Evolutionary conservation across 1,140 invertebrate genomes (phyloP).

Genomic region (Druon quercuslanigerum): DNA sequence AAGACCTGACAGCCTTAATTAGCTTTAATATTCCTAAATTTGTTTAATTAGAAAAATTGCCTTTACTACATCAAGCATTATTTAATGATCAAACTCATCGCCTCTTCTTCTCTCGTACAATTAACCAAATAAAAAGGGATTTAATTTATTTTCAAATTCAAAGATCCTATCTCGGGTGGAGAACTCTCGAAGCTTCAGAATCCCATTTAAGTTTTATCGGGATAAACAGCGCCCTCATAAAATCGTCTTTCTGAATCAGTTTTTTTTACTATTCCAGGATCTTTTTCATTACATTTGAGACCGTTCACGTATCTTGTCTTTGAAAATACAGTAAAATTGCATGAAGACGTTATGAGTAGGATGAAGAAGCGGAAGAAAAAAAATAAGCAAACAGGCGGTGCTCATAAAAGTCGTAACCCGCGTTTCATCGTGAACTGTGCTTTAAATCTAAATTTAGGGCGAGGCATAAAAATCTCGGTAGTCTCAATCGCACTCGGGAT

Average conservation of each 20-base stretch:
- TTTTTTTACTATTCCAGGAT: not conserved
- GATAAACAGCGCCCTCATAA: too few relatives aligned
- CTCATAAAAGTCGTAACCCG: slow-evolving; percentile 26
- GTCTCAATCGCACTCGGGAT: slow-evolving; percentile 31
- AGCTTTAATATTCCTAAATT: slow-evolving; percentile 25
- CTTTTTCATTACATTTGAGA: not conserved
- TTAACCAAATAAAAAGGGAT: too few relatives aligned
- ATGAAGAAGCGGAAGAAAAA: slow-evolving; percentile 10
- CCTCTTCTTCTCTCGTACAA: too few relatives aligned
- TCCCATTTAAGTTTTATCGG: too few relatives aligned
- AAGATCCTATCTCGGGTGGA: too few relatives aligned
- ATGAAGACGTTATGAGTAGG: slow-evolving; percentile 14
- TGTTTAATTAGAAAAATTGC: slow-evolving; percentile 22
- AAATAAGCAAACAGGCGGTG: slow-evolving; percentile 17
- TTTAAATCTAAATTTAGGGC: slow-evolving; percentile 31
- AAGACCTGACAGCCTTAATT: slow-evolving; percentile 17
- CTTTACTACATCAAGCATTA: not conserved
- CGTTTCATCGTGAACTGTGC: slow-evolving; percentile 27
- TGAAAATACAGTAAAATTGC: slow-evolving; percentile 1
- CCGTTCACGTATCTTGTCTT: not conserved
- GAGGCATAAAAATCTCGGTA: slow-evolving; percentile 31
- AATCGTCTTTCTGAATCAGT: too few relatives aligned
- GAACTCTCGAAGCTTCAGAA: too few relatives aligned
- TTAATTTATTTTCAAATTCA: too few relatives aligned
- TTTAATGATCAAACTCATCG: not conserved